phyloP scores from a whole-genome alignment of 1,140 invertebrate species.

The Gonatopus flavifemur region DNA sequence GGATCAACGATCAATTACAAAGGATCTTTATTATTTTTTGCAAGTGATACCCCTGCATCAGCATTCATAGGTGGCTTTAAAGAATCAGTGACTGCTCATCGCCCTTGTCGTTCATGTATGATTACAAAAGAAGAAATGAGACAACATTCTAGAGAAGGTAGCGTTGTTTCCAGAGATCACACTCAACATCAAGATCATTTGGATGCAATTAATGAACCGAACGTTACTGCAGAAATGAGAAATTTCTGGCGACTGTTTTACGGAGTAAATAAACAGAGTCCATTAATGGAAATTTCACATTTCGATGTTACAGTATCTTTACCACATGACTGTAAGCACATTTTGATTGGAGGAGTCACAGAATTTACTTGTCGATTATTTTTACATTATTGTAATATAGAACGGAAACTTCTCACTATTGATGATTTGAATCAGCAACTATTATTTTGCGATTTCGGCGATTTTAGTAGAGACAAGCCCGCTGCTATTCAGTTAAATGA shows the following conservation, averaged over 20 bases:
- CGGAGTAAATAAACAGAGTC: conserved; percentile 18
- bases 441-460: conserved; percentile 17
- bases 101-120: conserved; percentile 13
- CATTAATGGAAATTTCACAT: conserved; percentile 15
- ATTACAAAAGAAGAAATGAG: conserved; percentile 14
- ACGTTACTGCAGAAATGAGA: conserved; percentile 2
- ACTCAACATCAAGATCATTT: conserved; percentile 10
- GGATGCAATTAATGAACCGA: conserved; percentile 10
- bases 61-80: conserved; percentile 21
- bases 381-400: conserved; percentile 12
- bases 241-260: conserved; percentile 17
- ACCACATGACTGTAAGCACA: conserved; percentile 30
- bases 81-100: conserved; percentile 19
- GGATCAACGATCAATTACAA: background rate
- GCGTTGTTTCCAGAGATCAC: conserved; percentile 7
- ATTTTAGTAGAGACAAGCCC: conserved; percentile 22
- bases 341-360: conserved; percentile 20
- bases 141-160: conserved; percentile 2
- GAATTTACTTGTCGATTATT: conserved; percentile 11
- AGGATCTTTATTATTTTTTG: conserved; percentile 13
- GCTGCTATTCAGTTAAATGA: conserved; percentile 9
- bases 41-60: conserved; percentile 22
- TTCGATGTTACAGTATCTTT: conserved; percentile 26
- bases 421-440: conserved; percentile 17
- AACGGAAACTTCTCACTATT: conserved; percentile 14